Conservation (phyloP, 2,797 vertebrate species). For the Zenarchopterus dispar region DNA sequence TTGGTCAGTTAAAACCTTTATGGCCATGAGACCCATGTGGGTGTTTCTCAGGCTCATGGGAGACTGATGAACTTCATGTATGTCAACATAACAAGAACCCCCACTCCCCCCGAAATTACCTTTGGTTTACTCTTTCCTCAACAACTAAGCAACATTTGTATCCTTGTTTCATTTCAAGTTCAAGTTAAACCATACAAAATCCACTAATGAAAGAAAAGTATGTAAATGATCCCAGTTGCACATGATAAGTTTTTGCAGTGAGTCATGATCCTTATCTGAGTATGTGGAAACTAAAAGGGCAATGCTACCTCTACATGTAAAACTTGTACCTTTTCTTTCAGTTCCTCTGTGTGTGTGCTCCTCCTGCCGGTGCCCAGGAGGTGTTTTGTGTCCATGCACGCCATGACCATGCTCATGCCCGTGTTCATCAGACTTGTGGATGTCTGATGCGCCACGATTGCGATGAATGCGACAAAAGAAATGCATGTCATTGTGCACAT, state of each 20-base stretch:
- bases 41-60: conserved; percentile 6
- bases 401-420: too few species aligned
- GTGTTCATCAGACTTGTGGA: neutral
- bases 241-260: too few species aligned
- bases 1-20: conserved; percentile 16
- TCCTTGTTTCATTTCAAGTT: too few species aligned
- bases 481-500: neutral
- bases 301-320: neutral
- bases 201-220: too few species aligned
- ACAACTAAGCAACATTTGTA: too few species aligned
- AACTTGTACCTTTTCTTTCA: conserved; percentile 41
- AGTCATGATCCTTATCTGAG: too few species aligned
- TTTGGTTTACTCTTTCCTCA: too few species aligned
- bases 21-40: conserved; percentile 15
- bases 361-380: conserved; percentile 20
- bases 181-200: too few species aligned
- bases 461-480: conserved; percentile 1
- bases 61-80: conserved; percentile 4
- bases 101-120: too few species aligned
- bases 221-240: too few species aligned
- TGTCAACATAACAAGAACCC: neutral
- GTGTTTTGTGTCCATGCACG: conserved; percentile 9
- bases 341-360: conserved; percentile 11
- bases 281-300: too few species aligned
- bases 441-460: neutral